phyloP scores from a whole-genome alignment of 2,113 vertebrate species.

The Phalacrocorax aristotelis region DNA sequence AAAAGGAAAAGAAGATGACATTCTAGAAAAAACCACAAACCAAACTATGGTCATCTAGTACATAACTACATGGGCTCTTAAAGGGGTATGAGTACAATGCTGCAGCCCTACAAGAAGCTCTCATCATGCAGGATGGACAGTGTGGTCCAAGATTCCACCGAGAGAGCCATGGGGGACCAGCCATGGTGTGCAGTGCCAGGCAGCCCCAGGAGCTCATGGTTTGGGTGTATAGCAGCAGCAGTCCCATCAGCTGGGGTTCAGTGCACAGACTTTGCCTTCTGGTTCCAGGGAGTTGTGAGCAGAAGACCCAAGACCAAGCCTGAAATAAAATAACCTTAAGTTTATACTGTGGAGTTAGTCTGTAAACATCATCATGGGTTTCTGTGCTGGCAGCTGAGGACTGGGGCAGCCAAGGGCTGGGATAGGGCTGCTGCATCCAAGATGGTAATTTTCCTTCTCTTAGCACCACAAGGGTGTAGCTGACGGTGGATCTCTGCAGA shows the following conservation, averaged over 20 bases:
- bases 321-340: not conserved
- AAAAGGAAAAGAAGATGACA: not conserved
- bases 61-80: not conserved
- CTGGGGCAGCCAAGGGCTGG: not conserved
- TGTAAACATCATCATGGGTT: not conserved
- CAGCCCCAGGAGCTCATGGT: not conserved
- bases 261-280: not conserved
- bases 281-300: not conserved
- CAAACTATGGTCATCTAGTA: not conserved
- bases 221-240: accelerated
- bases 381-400: not conserved
- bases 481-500: not conserved
- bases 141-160: accelerated
- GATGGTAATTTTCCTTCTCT: not conserved
- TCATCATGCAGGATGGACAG: not conserved
- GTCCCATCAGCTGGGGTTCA: not conserved
- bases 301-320: not conserved
- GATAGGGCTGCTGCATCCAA: not conserved
- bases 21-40: not conserved
- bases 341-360: not conserved
- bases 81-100: not conserved
- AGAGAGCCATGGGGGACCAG: not conserved
- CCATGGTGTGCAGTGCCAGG: not conserved
- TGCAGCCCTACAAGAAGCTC: not conserved
- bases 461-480: not conserved